phyloP scores from a whole-genome alignment of 2,797 vertebrate species.

The Sebastes itinus region DNA sequence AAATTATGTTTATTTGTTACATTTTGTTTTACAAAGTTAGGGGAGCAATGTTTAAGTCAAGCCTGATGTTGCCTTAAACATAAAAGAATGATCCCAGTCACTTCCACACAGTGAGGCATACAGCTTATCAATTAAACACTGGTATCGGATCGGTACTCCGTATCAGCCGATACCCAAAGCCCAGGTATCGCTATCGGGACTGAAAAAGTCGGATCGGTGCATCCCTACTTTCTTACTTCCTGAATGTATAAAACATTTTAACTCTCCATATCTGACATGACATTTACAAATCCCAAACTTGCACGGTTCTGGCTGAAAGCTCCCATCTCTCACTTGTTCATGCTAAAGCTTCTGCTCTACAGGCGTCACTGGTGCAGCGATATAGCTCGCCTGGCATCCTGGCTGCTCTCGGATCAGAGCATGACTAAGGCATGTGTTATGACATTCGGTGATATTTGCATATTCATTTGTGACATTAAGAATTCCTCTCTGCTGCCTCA shows the following conservation, averaged over 20 bases:
- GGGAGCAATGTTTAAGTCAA: too few relatives aligned
- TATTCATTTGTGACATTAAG: conserved; percentile 79
- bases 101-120: too few relatives aligned
- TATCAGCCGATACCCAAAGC: too few relatives aligned
- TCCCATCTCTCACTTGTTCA: conserved; percentile 27
- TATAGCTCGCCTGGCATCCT: conserved; percentile 41
- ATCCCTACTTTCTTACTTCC: background rate
- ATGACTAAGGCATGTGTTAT: conserved; percentile 74
- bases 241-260: background rate
- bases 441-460: conserved; percentile 79
- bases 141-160: rapidly evolving
- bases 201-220: too few relatives aligned
- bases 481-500: conserved; percentile 58
- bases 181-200: too few relatives aligned
- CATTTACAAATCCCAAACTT: background rate
- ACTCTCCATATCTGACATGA: background rate
- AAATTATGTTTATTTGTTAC: too few relatives aligned
- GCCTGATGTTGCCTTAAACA: too few relatives aligned
- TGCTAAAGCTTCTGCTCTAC: conserved; percentile 25
- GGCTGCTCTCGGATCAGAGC: conserved; percentile 50
- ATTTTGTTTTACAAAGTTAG: too few relatives aligned
- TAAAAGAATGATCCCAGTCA: too few relatives aligned
- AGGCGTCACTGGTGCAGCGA: conserved; percentile 35
- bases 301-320: conserved; percentile 41
- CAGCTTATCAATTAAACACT: too few relatives aligned